Evolutionary conservation across 2,113 vertebrate genomes (phyloP).

Genomic region (Toxotes jaculatrix): DNA sequence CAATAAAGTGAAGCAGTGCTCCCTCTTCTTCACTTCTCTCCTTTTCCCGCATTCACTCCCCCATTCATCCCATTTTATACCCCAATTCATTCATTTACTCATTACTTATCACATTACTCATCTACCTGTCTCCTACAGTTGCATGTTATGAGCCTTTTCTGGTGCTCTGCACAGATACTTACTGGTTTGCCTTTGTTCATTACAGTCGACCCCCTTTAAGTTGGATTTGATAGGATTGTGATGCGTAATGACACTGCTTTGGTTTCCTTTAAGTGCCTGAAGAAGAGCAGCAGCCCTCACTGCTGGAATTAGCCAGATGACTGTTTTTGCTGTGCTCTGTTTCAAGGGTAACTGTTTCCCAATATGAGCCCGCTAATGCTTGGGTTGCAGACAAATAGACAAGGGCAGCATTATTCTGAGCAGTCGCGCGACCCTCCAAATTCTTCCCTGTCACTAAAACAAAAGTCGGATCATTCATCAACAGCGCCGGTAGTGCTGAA

Average conservation of each 20-base stretch:
- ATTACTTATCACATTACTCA: constrained; percentile 68
- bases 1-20: constrained; percentile 79
- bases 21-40: constrained; percentile 63
- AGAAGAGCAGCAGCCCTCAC: constrained; percentile 57
- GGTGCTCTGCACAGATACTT: not conserved
- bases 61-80: constrained; percentile 61
- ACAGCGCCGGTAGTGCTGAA: constrained; percentile 80
- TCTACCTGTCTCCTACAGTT: constrained; percentile 13
- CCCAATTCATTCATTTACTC: constrained; percentile 66
- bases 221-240: constrained; percentile 35
- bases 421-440: constrained; percentile 78
- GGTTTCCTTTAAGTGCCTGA: constrained; percentile 54
- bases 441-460: constrained; percentile 84
- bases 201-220: not conserved
- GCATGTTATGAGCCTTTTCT: not conserved
- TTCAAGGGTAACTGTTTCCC: constrained; percentile 83
- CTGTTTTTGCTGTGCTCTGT: constrained; percentile 76
- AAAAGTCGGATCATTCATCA: constrained; percentile 87
- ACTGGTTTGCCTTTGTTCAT: not conserved
- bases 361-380: constrained; percentile 83
- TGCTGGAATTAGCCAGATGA: constrained; percentile 74
- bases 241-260: constrained; percentile 32
- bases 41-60: constrained; percentile 53
- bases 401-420: constrained; percentile 84
- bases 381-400: constrained; percentile 83